phyloP scores from a whole-genome alignment of 2,113 vertebrate genomes.

The Acanthochromis polyacanthus region DNA sequence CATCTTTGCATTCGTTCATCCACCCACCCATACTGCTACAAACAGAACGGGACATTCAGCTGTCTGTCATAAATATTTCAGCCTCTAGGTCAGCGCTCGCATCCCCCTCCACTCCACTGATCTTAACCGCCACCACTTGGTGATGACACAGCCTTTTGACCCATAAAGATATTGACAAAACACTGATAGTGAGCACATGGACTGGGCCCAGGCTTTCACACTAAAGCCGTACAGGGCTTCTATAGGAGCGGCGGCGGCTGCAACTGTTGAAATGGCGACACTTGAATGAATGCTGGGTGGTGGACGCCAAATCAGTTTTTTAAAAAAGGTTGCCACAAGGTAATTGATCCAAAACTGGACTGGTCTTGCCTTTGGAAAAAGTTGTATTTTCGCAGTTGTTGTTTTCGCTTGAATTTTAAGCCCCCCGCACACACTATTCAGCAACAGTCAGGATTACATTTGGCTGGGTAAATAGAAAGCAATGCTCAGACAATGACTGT shows the following conservation, averaged over 20 bases:
- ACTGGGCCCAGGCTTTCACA: neutral
- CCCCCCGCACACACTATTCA: neutral
- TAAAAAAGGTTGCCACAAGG: conserved; percentile 8
- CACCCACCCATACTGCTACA: conserved; percentile 53
- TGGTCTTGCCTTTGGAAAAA: neutral
- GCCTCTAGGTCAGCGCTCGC: conserved; percentile 51
- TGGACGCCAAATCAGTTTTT: neutral
- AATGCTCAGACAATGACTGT: conserved; percentile 36
- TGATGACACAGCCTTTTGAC: conserved; percentile 77
- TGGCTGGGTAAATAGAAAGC: conserved; percentile 39
- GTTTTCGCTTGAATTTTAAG: conserved; percentile 29
- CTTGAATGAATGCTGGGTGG: conserved; percentile 9
- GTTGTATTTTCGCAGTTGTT: conserved; percentile 22
- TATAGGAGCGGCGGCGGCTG: conserved; percentile 35
- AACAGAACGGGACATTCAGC: conserved; percentile 56
- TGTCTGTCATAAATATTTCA: conserved; percentile 78
- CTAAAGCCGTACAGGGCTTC: neutral
- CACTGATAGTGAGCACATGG: conserved; percentile 71
- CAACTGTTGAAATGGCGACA: conserved; percentile 57
- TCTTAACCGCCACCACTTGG: conserved; percentile 62
- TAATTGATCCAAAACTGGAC: neutral
- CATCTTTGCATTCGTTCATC: conserved; percentile 54
- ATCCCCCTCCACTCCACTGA: conserved; percentile 12
- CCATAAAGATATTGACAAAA: conserved; percentile 75
- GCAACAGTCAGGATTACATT: conserved; percentile 41